phyloP scores from a whole-genome alignment of 1,140 invertebrate genomes.

The Cardiocondyla obscurior region DNA sequence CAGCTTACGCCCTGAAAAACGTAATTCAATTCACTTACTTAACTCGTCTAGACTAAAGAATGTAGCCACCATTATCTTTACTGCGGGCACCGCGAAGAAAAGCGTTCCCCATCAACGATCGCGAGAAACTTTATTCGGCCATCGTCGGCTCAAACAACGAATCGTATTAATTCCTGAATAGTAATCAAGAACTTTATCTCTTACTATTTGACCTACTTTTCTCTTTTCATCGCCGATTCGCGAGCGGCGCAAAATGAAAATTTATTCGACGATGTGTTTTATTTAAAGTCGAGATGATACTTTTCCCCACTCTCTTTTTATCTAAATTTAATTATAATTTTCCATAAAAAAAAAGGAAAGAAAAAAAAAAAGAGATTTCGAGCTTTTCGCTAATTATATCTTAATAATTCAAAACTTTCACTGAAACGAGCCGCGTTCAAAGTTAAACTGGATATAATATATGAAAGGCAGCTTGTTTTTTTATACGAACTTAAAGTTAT shows the following conservation, averaged over 20 bases:
- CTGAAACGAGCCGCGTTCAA: background rate
- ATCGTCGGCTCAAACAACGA: background rate
- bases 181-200: slow-evolving; percentile 10
- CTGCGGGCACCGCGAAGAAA: background rate
- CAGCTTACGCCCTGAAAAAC: slow-evolving; percentile 21
- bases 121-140: slow-evolving; percentile 6
- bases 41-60: slow-evolving; percentile 30
- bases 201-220: background rate
- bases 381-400: background rate
- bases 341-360: background rate
- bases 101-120: background rate
- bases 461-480: background rate
- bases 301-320: background rate
- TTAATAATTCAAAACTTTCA: background rate
- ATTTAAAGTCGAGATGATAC: background rate
- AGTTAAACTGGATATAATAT: background rate
- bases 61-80: slow-evolving; percentile 28
- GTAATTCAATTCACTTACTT: slow-evolving; percentile 39
- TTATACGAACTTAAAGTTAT: background rate
- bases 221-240: background rate
- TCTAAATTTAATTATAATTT: background rate
- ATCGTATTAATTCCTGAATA: slow-evolving; percentile 2
- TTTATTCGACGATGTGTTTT: background rate
- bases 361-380: background rate
- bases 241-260: background rate